A percentile compares a stretch with the other conserved stretches of the same genome.
These are phyloP conservation scores for Athripsodes cinereus DNA, from an alignment of 2,888 invertebrate genomes.

Conservation along the genomic window DNA sequence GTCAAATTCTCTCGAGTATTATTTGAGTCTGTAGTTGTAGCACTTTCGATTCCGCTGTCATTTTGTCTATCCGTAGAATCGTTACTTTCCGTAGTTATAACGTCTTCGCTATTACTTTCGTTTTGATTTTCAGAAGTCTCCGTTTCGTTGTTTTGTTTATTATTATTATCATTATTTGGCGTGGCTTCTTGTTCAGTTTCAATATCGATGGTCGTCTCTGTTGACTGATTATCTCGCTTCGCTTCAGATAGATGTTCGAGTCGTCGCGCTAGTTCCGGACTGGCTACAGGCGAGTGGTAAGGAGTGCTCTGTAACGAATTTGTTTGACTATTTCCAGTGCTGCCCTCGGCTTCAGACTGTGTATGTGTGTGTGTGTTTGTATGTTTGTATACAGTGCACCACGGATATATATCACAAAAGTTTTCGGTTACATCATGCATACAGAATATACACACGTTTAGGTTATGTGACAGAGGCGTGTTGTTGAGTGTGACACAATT, in stretches of 20 bases:
- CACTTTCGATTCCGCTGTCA: constrained; percentile 10
- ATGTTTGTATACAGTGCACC: too few species aligned
- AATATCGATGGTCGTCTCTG: constrained; percentile 27
- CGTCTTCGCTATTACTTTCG: constrained; percentile 22
- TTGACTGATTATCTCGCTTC: constrained; percentile 35
- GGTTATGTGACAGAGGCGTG: too few species aligned
- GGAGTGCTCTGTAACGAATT: constrained; percentile 23
- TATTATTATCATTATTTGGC: not conserved
- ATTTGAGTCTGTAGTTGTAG: not conserved
- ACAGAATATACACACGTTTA: too few species aligned
- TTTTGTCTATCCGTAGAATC: constrained; percentile 33
- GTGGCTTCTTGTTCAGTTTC: constrained; percentile 20
- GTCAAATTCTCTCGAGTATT: constrained; percentile 6
- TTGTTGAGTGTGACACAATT: too few species aligned
- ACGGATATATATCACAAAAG: too few species aligned
- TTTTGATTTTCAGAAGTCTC: constrained; percentile 1
- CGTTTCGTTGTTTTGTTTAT: not conserved
- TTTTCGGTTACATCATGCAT: too few species aligned
- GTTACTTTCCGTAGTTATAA: constrained; percentile 18
- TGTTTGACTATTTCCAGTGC: constrained; percentile 12
- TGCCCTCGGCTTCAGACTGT: not conserved
- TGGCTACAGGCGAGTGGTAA: constrained; percentile 20
- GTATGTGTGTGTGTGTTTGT: too few species aligned
- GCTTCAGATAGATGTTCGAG: constrained; percentile 20
- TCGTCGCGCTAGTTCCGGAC: constrained; percentile 17